Conservation (phyloP, 2,888 invertebrate genomes). For the Parasteatoda lunata region DNA sequence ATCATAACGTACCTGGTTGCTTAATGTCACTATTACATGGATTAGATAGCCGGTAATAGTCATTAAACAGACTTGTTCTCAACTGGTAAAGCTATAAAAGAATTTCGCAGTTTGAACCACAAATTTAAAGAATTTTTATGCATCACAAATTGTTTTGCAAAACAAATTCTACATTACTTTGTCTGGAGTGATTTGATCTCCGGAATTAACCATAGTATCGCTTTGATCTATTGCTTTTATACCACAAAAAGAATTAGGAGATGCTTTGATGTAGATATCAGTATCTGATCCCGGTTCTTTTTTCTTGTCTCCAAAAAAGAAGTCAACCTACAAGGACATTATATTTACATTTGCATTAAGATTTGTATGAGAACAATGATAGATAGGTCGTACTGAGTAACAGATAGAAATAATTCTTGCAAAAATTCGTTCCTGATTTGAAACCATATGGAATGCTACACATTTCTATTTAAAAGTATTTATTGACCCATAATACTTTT, state of each 20-base stretch:
- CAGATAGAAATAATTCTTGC: neutral
- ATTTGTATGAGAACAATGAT: neutral
- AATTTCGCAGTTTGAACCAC: no score
- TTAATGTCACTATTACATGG: conserved; percentile 43
- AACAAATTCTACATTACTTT: conserved; percentile 32
- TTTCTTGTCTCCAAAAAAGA: conserved; percentile 76
- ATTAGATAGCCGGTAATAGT: conserved; percentile 34
- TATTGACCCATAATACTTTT: neutral
- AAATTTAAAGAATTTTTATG: no score
- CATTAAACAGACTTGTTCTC: conserved; percentile 22
- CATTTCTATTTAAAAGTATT: no score
- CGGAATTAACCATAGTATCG: conserved; percentile 76
- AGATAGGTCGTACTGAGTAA: neutral
- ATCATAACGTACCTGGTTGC: conserved; percentile 34
- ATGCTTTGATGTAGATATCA: conserved; percentile 77
- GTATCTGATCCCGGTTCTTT: conserved; percentile 77
- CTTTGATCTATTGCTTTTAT: conserved; percentile 79
- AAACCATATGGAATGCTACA: neutral
- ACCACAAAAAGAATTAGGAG: conserved; percentile 78
- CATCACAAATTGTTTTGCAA: no score
- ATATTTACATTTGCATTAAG: neutral
- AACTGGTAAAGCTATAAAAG: conserved; percentile 37
- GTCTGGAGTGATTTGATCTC: conserved; percentile 70
- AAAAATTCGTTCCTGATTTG: neutral
- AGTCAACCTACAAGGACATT: conserved; percentile 75